These are phyloP conservation scores for Proisotoma minuta DNA, from an alignment of 2,888 invertebrate species.

Conservation along the genomic window DNA sequence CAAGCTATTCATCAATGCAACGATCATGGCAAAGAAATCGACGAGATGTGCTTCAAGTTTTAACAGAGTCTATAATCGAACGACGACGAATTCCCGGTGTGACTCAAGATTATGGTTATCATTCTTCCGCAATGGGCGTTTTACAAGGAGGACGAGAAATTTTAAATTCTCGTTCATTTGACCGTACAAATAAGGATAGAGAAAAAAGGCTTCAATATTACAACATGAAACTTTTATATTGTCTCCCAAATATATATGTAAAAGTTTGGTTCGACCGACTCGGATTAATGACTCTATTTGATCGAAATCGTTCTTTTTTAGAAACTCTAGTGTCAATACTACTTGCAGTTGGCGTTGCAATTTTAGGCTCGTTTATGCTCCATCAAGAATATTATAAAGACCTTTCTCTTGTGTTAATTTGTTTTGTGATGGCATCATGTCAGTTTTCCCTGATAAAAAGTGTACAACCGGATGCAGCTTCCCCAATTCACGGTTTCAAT, in stretches of 20 bases:
- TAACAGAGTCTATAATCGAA: conserved; percentile 45
- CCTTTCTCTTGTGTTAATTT: conserved; percentile 87
- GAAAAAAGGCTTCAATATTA: conserved; percentile 41
- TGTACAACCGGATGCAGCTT: conserved; percentile 97
- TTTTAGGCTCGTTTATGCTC: conserved; percentile 76
- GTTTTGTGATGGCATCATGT: conserved; percentile 95
- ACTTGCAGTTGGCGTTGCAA: conserved; percentile 77
- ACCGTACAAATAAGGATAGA: conserved; percentile 14
- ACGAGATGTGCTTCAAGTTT: conserved; percentile 46
- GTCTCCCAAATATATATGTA: conserved; percentile 52
- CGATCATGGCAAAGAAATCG: conserved; percentile 46
- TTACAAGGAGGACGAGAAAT: conserved; percentile 23
- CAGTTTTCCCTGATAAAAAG: conserved; percentile 88
- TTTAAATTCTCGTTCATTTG: background rate
- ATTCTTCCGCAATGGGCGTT: conserved; percentile 7
- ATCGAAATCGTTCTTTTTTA: conserved; percentile 77
- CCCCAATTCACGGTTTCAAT: conserved; percentile 97
- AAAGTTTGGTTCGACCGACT: conserved; percentile 90
- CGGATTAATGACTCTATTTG: conserved; percentile 84
- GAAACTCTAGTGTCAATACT: conserved; percentile 78
- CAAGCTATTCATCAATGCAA: conserved; percentile 44
- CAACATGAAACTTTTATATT: conserved; percentile 39
- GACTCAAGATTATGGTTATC: conserved; percentile 12
- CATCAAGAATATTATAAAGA: conserved; percentile 84
- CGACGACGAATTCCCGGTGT: conserved; percentile 33